Evolutionary conservation across 2,113 vertebrate genomes (phyloP).

Genomic region (Tragelaphus scriptus): DNA sequence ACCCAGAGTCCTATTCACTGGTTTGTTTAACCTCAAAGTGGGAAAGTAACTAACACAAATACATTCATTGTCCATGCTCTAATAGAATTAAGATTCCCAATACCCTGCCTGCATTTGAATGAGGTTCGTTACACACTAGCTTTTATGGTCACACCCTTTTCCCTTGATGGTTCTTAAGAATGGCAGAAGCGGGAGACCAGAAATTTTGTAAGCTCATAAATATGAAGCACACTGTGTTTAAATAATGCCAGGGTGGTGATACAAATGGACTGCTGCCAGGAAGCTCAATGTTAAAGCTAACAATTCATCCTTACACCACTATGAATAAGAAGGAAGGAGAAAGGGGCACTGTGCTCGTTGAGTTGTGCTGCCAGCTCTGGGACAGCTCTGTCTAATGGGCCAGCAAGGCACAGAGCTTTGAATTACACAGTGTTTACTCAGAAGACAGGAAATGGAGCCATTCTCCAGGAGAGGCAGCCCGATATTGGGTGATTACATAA

Average conservation of each 20-base stretch:
- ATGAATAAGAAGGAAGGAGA: constrained; percentile 56
- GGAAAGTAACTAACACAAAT: constrained; percentile 74
- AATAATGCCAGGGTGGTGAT: constrained; percentile 63
- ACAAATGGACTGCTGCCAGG: constrained; percentile 60
- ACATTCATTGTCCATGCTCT: constrained; percentile 70
- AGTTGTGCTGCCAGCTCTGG: neutral
- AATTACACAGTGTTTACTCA: constrained; percentile 29
- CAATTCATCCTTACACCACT: constrained; percentile 21
- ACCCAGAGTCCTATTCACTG: constrained; percentile 72
- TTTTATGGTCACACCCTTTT: constrained; percentile 64
- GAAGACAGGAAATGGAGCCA: constrained; percentile 40
- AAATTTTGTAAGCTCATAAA: constrained; percentile 72
- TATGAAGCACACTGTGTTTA: constrained; percentile 55
- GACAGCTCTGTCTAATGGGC: neutral
- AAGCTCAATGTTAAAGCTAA: constrained; percentile 56
- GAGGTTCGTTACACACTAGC: constrained; percentile 50
- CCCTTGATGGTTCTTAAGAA: constrained; percentile 59
- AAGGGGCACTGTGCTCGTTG: constrained; percentile 6
- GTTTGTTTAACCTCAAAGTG: constrained; percentile 76
- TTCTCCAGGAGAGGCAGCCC: constrained; percentile 1
- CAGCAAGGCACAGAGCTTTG: constrained; percentile 42
- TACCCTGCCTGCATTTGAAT: constrained; percentile 71
- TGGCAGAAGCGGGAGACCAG: constrained; percentile 54
- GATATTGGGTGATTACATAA: neutral
- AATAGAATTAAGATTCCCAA: constrained; percentile 75